Conservation (phyloP, 2,113 vertebrate genomes). For the Rhea pennata region DNA sequence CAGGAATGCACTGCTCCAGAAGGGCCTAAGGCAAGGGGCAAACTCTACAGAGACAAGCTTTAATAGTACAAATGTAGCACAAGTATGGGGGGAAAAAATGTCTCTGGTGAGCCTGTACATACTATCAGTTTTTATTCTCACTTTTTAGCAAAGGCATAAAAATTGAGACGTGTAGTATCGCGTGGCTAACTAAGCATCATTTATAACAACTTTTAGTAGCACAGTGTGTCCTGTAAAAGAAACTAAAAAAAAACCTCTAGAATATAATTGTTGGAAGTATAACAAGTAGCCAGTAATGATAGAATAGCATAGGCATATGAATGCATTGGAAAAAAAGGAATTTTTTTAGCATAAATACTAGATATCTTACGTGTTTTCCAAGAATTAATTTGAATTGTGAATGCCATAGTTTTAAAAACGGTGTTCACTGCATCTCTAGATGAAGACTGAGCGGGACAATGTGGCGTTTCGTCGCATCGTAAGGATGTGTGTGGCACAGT, state of each 20-base stretch:
- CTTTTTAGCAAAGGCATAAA: neutral
- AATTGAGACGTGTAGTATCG: neutral
- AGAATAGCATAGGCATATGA: neutral
- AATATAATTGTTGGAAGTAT: neutral
- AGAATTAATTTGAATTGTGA: neutral
- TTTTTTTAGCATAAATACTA: neutral
- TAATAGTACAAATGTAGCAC: neutral
- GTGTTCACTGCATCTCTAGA: neutral
- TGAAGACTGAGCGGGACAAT: neutral
- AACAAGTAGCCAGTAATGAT: neutral
- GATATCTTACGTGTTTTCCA: neutral
- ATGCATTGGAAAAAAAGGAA: neutral
- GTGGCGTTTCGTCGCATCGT: neutral
- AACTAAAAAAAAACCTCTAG: neutral
- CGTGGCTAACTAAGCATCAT: neutral
- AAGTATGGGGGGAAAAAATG: neutral
- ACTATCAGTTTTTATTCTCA: neutral
- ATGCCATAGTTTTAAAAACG: neutral
- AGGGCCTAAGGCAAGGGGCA: neutral
- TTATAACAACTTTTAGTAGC: neutral
- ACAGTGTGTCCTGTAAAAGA: neutral
- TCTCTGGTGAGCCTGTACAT: neutral
- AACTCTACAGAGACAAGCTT: neutral
- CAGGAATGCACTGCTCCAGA: neutral
- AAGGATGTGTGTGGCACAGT: neutral